Base-by-base conservation (phyloP, 2,888 invertebrate species). In the Orthonychiurus folsomi region DNA sequence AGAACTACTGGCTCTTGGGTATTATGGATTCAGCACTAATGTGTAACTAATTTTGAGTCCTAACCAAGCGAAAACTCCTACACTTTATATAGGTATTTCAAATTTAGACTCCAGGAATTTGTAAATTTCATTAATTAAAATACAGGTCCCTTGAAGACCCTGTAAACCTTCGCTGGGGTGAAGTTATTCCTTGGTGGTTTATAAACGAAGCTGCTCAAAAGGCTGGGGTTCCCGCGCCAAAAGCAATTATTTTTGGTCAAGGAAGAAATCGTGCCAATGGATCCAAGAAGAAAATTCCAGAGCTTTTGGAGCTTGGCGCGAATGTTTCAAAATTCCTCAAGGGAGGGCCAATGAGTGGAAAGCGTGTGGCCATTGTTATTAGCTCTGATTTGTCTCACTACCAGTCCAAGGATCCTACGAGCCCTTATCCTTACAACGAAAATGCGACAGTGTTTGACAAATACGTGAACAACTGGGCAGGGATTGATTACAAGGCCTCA, bases 151-250 rank as follows among this genome's bases (percentile, higher is more conserved):
- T 9, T 9, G 18, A 55, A 9, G 59, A 65, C 23, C 28, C 59
- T 2, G 25, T 64, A n/a, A 56, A 61, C 3, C n/a, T 69, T 12
- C 37, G 58, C 1, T 69, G 69, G 69, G 69, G 61, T 2, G 69
- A 69, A 62, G 67, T 67, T 0, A 64, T 69, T 58, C 69, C 69
- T 0, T 65, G 64, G 66, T 57, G 52, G 26, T 69, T 69, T 50
- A 63, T 69, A 2, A 56, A 61, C 5, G 48, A 66, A 28, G 66
- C 67, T 1, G 63, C 66, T 1, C 24, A 48, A 0, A 60, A 66
- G 23, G 50, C 48, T 0, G 53, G 48, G 1, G 54, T 59, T 15
- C n/a, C 24, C 3, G 12, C 62, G n/a, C 69, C 69, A 9, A 23
- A 50, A 3, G 66, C 61, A 0, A 55, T 69, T 21, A 59, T 63